Percentiles rank a stretch among this genome's conserved stretches.
Evolutionary conservation across 2,113 vertebrate species (phyloP).

Genomic region (Paratilapia polleni): DNA sequence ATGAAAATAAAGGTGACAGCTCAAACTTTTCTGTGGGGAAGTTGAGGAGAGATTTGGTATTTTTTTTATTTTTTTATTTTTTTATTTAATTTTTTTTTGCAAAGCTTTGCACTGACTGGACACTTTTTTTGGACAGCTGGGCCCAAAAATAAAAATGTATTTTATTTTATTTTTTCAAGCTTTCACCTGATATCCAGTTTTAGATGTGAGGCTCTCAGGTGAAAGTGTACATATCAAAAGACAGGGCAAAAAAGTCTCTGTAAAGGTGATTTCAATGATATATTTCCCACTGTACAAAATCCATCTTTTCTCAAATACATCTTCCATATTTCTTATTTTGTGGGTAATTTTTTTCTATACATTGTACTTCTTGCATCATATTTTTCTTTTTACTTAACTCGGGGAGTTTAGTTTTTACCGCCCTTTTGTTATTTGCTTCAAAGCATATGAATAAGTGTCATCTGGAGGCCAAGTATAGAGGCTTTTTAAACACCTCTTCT

Average conservation of each 20-base stretch:
- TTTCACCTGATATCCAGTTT: slow-evolving; percentile 8
- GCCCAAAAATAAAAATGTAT: not conserved
- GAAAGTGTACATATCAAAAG: no score
- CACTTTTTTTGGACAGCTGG: not conserved
- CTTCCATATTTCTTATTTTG: not conserved
- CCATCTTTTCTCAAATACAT: not conserved
- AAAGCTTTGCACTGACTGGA: slow-evolving; percentile 10
- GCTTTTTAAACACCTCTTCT: not conserved
- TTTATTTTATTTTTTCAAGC: not conserved
- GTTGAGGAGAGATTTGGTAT: not conserved
- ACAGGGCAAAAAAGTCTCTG: no score
- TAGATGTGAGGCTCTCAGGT: not conserved
- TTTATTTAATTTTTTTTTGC: no score
- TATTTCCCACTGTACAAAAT: not conserved
- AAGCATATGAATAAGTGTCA: not conserved
- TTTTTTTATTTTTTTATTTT: no score
- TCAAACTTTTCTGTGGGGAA: slow-evolving; percentile 20
- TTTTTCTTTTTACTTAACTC: not conserved
- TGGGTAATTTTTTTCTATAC: not conserved
- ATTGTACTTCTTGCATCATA: not conserved
- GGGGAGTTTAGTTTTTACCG: not conserved
- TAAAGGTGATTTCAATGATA: not conserved
- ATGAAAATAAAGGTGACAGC: slow-evolving; percentile 52
- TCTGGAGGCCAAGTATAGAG: not conserved
- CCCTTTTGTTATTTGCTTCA: not conserved